These are phyloP conservation scores for Venusia cambrica DNA, from an alignment of 2,888 invertebrate genomes.

Conservation along the genomic window DNA sequence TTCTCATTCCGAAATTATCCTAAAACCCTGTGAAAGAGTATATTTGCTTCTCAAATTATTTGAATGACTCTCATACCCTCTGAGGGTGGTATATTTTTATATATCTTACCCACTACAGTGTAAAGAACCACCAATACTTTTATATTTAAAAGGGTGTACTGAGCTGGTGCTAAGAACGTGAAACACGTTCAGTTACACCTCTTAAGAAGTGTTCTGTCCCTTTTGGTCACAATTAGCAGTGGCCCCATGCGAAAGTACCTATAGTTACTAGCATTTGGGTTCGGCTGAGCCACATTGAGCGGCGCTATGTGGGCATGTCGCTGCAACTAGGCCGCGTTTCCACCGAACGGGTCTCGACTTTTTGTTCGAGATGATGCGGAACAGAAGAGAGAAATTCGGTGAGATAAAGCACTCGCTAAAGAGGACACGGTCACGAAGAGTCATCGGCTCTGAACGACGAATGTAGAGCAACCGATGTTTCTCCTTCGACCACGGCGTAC, in stretches of 20 bases:
- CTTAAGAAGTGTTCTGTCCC: conserved; percentile 39
- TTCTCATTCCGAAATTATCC: no score
- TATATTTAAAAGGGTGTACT: no score
- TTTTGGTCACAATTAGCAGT: conserved; percentile 50
- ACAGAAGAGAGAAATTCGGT: conserved; percentile 78
- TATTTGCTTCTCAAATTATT: no score
- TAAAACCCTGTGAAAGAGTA: no score
- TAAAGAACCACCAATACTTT: no score
- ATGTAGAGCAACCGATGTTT: conserved; percentile 73
- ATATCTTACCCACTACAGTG: no score
- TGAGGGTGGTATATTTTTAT: no score
- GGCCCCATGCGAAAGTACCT: conserved; percentile 42
- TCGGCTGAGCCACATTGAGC: conserved; percentile 36
- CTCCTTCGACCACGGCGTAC: conserved; percentile 56
- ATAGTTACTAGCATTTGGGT: conserved; percentile 38
- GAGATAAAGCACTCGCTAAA: conserved; percentile 71
- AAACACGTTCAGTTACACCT: conserved; percentile 6
- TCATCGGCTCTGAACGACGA: conserved; percentile 71
- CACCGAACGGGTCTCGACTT: conserved; percentile 72
- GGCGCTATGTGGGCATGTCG: conserved; percentile 36
- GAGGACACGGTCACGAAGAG: conserved; percentile 77
- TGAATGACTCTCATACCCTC: no score
- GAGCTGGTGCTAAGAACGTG: no score
- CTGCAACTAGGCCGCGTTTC: conserved; percentile 71
- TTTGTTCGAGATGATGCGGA: conserved; percentile 76